Evolutionary conservation across 2,888 invertebrate species (phyloP), one percentile per base, ranked within the genome.

Genomic region (Oconnorella tubifera): DNA sequence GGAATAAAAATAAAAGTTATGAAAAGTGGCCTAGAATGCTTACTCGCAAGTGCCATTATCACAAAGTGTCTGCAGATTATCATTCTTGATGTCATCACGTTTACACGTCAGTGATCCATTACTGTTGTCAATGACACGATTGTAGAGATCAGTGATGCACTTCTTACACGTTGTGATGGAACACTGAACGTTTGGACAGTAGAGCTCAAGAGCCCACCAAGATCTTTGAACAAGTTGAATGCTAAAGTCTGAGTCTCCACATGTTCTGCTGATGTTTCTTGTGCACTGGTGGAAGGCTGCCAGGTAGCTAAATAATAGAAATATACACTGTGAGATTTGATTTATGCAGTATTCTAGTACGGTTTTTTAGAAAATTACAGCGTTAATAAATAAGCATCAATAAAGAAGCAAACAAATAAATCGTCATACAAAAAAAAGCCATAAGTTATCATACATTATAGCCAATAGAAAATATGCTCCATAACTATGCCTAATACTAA

Each of bases 141-240:
- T 23, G 25, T 51, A 6, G 25, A 51, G 53, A 4, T 51, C 14
- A 6, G 53, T 51, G 53, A 51, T 51, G 25, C 53, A 51, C 4
- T 25, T 10, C 25, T 19, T 51, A 19, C 14, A 51, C 14, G 6
- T 6, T 25, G 14, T 19, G 53, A 51, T 51, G 53, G 53, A 51
- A 25, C 53, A 51, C 25, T 51, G 14, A 4, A 51, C 14, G 10
- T 19, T 19, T 19, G 53, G 53, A 23, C 53, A 51, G 53, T 51
- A 51, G 25, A 19, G 25, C 53, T 51, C 53, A 4, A 51, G 53
- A 25, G 53, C 53, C 53, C 53, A 51, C 53, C 53, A 51, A 6
- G 53, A 51, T 25, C 25, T 51, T 19, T 51, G 53, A 6, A 51
- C 25, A 19, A 51, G 10, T 25, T 51, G 23, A 6, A 51, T 27